Base-by-base conservation (phyloP, 2,113 vertebrate species). In the Mus pahari region DNA sequence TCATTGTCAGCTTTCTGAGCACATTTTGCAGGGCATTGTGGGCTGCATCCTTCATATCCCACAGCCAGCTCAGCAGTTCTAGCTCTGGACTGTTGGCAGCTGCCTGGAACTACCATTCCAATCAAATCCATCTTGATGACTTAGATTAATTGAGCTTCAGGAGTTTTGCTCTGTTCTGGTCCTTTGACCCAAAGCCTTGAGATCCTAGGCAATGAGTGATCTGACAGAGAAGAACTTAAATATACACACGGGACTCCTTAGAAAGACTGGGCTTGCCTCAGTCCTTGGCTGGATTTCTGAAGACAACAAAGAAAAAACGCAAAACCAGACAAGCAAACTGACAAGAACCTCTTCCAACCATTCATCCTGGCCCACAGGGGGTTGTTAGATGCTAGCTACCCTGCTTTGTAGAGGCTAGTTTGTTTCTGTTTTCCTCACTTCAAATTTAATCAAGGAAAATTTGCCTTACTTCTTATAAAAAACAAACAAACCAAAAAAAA, bases 111-210 rank as follows among this genome's bases (percentile, higher is more conserved):
- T 84, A 86, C 77, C 66, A 68, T 95, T 94, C 94, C 90, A 83
- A 89, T 97, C 95, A 92, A 88, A 90, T 96, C 94, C 53, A 39
- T 95, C 95, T 95, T 92, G 86, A 95, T 92, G 86, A 97, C 45
- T 96, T 94, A 97, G 96, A 97, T 95, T 94, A 95, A 97, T 94
- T 83, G 94, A 94, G 42, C 90, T 94, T 94, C 66, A 83, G 77
- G 62, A 97, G 86, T 91, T 95, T 91, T 92, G 60, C 73, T 93
- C 42, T 86, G 84, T 55, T 77, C 36, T 53, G 74, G 73, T 92
- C 73, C 48, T 96, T 96, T 83, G 90, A 91, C 92, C 87, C 90
- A 64, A 92, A 93, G 84, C 28, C 93, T 96, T 96, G 60, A 89
- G 83, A 90, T 84, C 94, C 36, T 48, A 97, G 79, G 68, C 33